These are phyloP conservation scores for Pluvianellus socialis DNA, from an alignment of 2,113 vertebrate genomes.

Conservation along the genomic window DNA sequence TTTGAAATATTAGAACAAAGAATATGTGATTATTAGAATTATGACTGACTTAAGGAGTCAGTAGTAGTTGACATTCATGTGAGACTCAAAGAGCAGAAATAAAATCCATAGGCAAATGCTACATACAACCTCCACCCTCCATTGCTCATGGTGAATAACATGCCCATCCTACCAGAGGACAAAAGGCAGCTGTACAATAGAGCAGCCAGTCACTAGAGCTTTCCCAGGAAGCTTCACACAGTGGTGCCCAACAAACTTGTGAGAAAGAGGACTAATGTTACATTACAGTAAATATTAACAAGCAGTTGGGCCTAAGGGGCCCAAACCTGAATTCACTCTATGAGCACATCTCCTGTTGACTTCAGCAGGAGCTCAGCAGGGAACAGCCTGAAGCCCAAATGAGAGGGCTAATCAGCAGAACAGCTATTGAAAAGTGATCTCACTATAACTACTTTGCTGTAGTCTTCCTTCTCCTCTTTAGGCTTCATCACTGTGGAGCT, in stretches of 20 bases:
- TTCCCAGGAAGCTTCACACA: slow-evolving; percentile 4
- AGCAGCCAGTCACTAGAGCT: not conserved
- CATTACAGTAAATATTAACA: not conserved
- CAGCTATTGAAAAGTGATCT: not conserved
- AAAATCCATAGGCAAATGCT: not conserved
- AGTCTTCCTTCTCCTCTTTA: not conserved
- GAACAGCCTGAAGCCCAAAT: not conserved
- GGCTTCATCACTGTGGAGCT: not conserved
- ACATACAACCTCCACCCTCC: not conserved
- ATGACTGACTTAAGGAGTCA: not conserved
- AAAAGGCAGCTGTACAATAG: slow-evolving; percentile 17
- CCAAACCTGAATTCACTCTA: not conserved
- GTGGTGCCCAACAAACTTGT: not conserved
- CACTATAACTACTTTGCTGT: not conserved
- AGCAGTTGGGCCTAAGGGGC: not conserved
- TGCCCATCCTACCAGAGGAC: not conserved
- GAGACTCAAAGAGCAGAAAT: not conserved
- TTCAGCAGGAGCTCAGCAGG: not conserved
- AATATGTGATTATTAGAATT: not conserved
- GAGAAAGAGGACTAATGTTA: not conserved
- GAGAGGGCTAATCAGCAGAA: not conserved
- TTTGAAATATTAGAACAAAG: not conserved
- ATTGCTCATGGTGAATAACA: not conserved
- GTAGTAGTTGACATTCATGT: not conserved
- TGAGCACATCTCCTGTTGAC: not conserved